Conservation (phyloP, 2,113 vertebrate genomes). For the Fulica atra region DNA sequence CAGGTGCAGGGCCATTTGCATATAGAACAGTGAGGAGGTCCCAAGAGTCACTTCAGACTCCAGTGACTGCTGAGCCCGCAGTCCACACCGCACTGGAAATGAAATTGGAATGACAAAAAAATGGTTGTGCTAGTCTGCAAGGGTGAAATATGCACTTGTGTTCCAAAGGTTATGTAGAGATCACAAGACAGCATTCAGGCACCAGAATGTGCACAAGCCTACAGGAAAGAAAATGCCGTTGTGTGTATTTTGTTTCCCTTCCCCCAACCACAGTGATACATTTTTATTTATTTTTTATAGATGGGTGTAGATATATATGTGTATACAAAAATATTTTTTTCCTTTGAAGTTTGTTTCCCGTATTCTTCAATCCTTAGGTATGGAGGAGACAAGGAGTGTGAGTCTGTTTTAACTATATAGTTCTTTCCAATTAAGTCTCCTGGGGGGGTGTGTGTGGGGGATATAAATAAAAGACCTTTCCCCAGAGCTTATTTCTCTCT, state of each 20-base stretch:
- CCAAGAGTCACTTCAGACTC: slow-evolving; percentile 99
- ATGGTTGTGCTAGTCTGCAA: slow-evolving; percentile 80
- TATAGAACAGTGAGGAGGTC: slow-evolving; percentile 99
- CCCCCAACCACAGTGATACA: background rate
- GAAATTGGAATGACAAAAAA: slow-evolving; percentile 99
- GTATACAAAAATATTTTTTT: background rate
- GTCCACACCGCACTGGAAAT: slow-evolving; percentile 90
- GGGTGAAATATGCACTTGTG: slow-evolving; percentile 79
- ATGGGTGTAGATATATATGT: background rate
- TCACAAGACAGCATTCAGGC: slow-evolving; percentile 60
- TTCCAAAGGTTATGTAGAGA: slow-evolving; percentile 81
- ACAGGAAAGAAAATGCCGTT: slow-evolving; percentile 39
- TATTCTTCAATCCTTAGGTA: background rate
- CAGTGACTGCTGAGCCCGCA: slow-evolving; percentile 97
- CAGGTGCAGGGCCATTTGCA: slow-evolving; percentile 99
- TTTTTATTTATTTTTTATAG: background rate
- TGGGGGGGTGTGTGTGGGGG: background rate
- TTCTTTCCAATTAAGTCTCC: slow-evolving; percentile 14
- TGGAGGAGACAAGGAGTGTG: background rate
- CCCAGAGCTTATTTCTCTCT: background rate
- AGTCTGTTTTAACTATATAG: background rate
- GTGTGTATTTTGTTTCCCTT: background rate
- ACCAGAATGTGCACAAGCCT: slow-evolving; percentile 14
- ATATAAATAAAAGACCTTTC: slow-evolving; percentile 13
- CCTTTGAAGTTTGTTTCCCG: background rate